A percentile compares a stretch with the other conserved stretches of the same genome.
These are phyloP conservation scores for Drosophila bifasciata DNA, from an alignment of 1,140 invertebrate species.

Conservation along the genomic window DNA sequence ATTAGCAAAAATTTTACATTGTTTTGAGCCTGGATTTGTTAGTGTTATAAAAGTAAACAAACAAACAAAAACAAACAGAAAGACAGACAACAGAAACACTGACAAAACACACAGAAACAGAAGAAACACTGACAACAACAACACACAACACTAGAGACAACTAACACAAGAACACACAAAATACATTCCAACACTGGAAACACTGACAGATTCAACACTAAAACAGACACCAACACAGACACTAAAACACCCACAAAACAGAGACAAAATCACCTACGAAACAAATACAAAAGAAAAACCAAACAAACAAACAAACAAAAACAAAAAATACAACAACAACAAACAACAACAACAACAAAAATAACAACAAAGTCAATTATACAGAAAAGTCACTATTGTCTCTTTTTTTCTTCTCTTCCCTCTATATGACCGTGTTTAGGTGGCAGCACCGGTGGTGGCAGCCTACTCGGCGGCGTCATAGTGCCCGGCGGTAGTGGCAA, in stretches of 20 bases:
- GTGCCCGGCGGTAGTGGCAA: conserved; percentile 81
- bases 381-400: conserved; percentile 84
- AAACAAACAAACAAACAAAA: conserved; percentile 30
- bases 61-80: conserved; percentile 44
- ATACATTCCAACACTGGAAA: conserved; percentile 18
- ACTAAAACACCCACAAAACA: conserved; percentile 1
- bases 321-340: conserved; percentile 30
- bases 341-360: conserved; percentile 48
- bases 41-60: conserved; percentile 73
- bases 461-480: conserved; percentile 83
- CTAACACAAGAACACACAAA: conserved; percentile 13
- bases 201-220: conserved; percentile 12
- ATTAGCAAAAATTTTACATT: conserved; percentile 67
- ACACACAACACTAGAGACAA: conserved; percentile 14
- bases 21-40: conserved; percentile 84
- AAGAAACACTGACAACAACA: conserved; percentile 26
- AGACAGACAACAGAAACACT: conserved; percentile 35
- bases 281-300: conserved; percentile 20
- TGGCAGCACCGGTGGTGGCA: conserved; percentile 78
- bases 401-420: conserved; percentile 84
- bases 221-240: neutral
- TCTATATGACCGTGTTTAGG: conserved; percentile 80
- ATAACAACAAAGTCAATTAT: conserved; percentile 77
- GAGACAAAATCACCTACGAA: conserved; percentile 24
- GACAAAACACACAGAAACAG: conserved; percentile 31